Conservation (phyloP, 2,113 vertebrate genomes). For the Malaclemys terrapin region DNA sequence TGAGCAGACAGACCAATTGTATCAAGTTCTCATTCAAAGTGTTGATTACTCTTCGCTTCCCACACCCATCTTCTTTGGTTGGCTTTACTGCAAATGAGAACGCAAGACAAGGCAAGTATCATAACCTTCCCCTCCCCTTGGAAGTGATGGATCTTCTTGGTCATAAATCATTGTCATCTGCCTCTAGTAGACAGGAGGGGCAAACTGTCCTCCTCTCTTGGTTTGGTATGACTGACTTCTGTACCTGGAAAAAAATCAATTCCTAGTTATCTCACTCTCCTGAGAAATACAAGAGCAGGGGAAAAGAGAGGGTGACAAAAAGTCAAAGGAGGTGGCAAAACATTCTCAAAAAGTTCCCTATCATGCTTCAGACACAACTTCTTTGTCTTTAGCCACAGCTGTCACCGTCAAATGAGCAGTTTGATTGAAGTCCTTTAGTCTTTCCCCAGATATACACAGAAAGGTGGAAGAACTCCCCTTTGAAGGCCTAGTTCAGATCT, state of each 20-base stretch:
- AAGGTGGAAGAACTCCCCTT: not conserved
- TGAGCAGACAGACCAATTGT: not conserved
- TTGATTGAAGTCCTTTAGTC: not conserved
- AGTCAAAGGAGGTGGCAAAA: not conserved
- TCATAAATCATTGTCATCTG: not conserved
- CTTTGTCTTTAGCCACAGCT: not conserved
- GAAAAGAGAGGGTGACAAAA: not conserved
- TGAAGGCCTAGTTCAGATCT: not conserved
- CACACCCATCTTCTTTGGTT: not conserved
- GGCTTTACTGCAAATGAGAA: not conserved
- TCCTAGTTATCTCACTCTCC: conserved; percentile 12
- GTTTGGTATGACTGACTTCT: not conserved
- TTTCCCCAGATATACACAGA: not conserved
- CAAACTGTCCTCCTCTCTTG: not conserved
- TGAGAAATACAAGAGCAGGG: not conserved
- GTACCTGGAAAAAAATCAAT: not conserved
- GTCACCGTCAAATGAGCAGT: not conserved
- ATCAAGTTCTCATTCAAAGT: not conserved
- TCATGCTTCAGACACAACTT: not conserved
- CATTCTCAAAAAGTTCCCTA: not conserved
- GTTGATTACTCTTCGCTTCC: not conserved
- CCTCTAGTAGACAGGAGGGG: not conserved
- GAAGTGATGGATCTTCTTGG: not conserved
- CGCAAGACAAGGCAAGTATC: not conserved
- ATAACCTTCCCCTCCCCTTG: not conserved